phyloP scores from a whole-genome alignment of 2,888 invertebrate genomes.

The Noctua comes region DNA sequence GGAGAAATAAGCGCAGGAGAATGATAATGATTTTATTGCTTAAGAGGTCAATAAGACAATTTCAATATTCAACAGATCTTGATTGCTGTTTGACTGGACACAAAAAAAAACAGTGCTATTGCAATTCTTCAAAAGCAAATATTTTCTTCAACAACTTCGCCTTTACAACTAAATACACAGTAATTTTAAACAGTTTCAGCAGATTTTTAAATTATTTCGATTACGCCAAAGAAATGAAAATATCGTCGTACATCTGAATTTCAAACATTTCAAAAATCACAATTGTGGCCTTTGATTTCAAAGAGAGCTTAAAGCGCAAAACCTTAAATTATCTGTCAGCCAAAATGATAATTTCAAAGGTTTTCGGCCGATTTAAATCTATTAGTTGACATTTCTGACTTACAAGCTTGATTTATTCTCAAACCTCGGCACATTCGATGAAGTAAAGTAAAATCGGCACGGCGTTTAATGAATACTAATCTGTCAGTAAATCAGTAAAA shows the following conservation, averaged over 20 bases:
- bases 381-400: constrained; percentile 4
- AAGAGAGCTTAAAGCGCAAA: constrained; percentile 5
- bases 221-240: background rate
- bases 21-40: no score
- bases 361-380: constrained; percentile 3
- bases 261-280: background rate
- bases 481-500: background rate
- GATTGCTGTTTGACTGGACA: background rate
- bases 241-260: background rate
- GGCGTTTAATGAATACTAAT: background rate
- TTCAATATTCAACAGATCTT: background rate
- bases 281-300: background rate
- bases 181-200: background rate
- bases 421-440: background rate
- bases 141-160: background rate
- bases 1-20: no score
- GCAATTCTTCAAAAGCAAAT: background rate
- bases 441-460: background rate
- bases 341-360: constrained; percentile 19
- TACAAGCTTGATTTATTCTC: background rate
- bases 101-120: background rate
- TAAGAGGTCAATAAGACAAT: background rate
- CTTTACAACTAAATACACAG: background rate
- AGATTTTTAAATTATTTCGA: background rate
- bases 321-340: constrained; percentile 25